Percentiles rank a stretch among this genome's conserved stretches.
Evolutionary conservation across 2,888 invertebrate species (phyloP).

Genomic region (Melikaiella ostensackeni): DNA sequence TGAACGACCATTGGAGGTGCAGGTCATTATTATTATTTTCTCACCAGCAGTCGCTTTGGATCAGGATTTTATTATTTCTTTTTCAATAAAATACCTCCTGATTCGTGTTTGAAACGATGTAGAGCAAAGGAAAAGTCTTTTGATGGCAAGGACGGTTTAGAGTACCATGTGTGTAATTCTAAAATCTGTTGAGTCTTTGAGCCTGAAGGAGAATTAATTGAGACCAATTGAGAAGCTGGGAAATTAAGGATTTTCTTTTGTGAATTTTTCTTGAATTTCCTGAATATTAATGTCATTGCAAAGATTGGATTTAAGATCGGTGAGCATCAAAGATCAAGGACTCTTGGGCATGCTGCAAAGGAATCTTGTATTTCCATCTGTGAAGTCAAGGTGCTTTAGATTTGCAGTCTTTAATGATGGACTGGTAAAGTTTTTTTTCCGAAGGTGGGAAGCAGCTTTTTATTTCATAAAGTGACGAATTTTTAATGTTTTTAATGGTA

Average conservation of each 20-base stretch:
- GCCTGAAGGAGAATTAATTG: not conserved
- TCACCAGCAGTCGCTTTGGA: not conserved
- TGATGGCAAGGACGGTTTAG: not conserved
- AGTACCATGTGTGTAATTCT: not conserved
- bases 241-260: not conserved
- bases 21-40: slow-evolving; percentile 33
- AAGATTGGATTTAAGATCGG: not conserved
- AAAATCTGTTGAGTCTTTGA: not conserved
- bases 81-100: not conserved
- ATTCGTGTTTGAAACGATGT: not conserved
- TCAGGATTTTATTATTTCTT: not conserved
- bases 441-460: not conserved
- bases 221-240: not conserved
- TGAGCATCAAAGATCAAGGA: not conserved
- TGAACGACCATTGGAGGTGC: slow-evolving; percentile 1
- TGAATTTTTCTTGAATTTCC: not conserved
- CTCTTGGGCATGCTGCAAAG: not conserved
- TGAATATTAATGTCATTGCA: not conserved
- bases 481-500: not conserved
- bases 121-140: not conserved
- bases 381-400: not conserved
- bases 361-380: not conserved
- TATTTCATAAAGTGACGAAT: not conserved
- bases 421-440: not conserved
- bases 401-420: not conserved